Evolutionary conservation across 2,797 vertebrate genomes (phyloP), one percentile per base, ranked within the genome.

Genomic region (Channa striata): DNA sequence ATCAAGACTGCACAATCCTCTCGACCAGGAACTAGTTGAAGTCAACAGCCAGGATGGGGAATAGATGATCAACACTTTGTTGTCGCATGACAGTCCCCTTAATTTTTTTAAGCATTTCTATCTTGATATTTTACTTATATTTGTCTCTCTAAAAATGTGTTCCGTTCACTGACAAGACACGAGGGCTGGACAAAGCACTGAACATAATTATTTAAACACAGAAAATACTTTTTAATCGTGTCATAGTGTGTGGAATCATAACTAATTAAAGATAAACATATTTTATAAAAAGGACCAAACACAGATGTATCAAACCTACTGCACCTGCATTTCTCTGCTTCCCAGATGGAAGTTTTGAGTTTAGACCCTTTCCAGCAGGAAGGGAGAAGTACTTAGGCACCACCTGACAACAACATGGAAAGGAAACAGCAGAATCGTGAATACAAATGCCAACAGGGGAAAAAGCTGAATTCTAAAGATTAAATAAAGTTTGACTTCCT

Each of bases 321-420:
- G 17, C 54, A 91, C 91, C 95, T 92, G 80, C 70, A 40, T 87
- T 89, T 74, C 87, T 90, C 40, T 47, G 61, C 73, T 93, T 95
- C 33, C 59, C 86, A 72, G 93, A 91, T 75, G 92, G 92, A 61
- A 94, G 91, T 60, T 88, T 94, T 52, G 96, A 94, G 66, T 95
- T 94, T 36, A 97, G 92, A 80, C 93, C 96, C 71, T 96, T 91
- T 51, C 96, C 96, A 86, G 94, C 92, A 80, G 98, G 97, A 84
- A 98, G 95, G n/a, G 98, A 99, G 81, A 97, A 87, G 92, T 93
- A 87, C 92, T 94, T 90, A 61, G 92, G 52, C n/a, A 74, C 59
- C n/a, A 16, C 62, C 97, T 99, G 81, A 57, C 21, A 53, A 34
- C 67, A 79, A 76, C 48, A 85, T 4, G n/a, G 23, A 10, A 62